A percentile compares a stretch with the other conserved stretches of the same genome.
phyloP scores from a whole-genome alignment of 2,797 vertebrate species.

The Chaenodraco wilsoni region DNA sequence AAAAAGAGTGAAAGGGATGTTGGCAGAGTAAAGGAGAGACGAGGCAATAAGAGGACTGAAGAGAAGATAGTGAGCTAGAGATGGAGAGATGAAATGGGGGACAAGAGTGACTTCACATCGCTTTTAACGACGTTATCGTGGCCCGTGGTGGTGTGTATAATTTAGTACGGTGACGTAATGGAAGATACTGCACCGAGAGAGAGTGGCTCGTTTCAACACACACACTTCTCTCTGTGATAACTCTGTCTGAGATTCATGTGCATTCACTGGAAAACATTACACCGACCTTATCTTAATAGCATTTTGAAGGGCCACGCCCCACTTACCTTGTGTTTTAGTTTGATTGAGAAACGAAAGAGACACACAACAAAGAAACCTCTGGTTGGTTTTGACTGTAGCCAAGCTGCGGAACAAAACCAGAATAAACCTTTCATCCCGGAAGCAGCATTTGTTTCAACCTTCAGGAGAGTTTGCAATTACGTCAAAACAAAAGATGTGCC shows the following conservation, averaged over 20 bases:
- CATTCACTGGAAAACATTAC: neutral
- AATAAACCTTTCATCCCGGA: constrained; percentile 3
- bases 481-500: constrained; percentile 17
- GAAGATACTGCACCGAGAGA: constrained; percentile 55
- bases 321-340: neutral
- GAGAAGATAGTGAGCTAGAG: constrained; percentile 31
- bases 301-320: neutral
- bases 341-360: neutral
- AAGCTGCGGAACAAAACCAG: neutral
- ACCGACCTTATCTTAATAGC: neutral
- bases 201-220: constrained; percentile 34
- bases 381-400: neutral
- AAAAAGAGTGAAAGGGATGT: constrained; percentile 44
- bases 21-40: constrained; percentile 27
- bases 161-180: constrained; percentile 78
- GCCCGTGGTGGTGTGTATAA: constrained; percentile 74
- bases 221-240: constrained; percentile 10
- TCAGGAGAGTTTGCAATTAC: neutral
- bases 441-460: constrained; percentile 10
- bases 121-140: constrained; percentile 80
- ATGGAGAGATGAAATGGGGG: constrained; percentile 41
- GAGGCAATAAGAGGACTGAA: constrained; percentile 22
- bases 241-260: constrained; percentile 7
- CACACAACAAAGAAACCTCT: neutral
- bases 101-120: constrained; percentile 70